Base-by-base conservation (phyloP, 1,140 invertebrate genomes). In the Helicorthomorpha holstii region DNA sequence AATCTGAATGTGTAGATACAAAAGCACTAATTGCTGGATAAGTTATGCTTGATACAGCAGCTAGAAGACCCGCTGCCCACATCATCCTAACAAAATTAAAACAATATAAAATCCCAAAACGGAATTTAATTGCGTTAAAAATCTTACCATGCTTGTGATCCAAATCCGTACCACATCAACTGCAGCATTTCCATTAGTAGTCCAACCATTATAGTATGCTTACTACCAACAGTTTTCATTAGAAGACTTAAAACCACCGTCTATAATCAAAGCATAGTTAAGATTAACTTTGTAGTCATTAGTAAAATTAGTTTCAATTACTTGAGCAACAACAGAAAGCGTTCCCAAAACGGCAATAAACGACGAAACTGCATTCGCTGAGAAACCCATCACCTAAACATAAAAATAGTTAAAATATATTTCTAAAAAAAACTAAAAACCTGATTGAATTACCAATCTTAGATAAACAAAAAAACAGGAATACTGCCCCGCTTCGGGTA, bases 401-500 rank as follows among this genome's bases (percentile, higher is more conserved):
- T 54, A 16, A 52, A 25, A 27, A 21, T 53, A 52, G 41, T 10
- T 22, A 27, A 3, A 34, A 48, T 51, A 16, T 25, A 38, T 27
- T 3, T 12, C n/a, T 38, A 14, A 51, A 51, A 3, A 34, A 29
- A 44, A 41, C 25, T 19, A 49, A 42, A 43, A 49, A 65, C 74
- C n/a, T n/a, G n/a, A n/a, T n/a, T n/a, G n/a, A n/a, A n/a, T 69
- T 65, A 82, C 92, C 61, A 98, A 75, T 73, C 90, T 92, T 45
- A 99, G 77, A 71, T 99, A 99, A 59, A 99, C 94, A 74, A 99
- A 98, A 72, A 99, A 98, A 72, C 94, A 98, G 52, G 94, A 98
- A 71, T 98, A 98, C 71, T 98, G 90, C 54, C 94, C 61, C 42
- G 78, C 76, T 62, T 99, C 96, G n/a, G 95, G 94, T 58, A 98